Conservation (phyloP, 2,797 vertebrate genomes). For the Amniataba percoides region DNA sequence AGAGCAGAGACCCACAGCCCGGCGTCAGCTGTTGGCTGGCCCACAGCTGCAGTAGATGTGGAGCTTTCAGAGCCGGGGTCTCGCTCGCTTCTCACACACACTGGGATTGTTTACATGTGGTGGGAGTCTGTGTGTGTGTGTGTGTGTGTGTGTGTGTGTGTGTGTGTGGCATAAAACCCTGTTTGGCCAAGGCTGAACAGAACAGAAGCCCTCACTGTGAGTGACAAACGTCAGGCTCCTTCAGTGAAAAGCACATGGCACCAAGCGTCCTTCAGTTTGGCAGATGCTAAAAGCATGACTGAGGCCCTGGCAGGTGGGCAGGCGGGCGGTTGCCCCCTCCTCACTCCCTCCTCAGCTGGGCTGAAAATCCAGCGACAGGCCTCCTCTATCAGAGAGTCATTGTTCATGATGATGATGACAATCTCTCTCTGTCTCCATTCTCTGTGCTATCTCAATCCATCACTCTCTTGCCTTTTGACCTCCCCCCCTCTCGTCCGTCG, state of each 20-base stretch:
- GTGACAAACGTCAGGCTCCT: conserved; percentile 69
- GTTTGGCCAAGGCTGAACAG: conserved; percentile 65
- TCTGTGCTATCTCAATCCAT: conserved; percentile 68
- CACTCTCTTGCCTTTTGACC: conserved; percentile 56
- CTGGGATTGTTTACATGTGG: conserved; percentile 75
- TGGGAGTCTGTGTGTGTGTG: conserved; percentile 32
- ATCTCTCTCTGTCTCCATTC: conserved; percentile 68
- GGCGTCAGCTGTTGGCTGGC: conserved; percentile 81
- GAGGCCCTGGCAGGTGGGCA: conserved; percentile 75
- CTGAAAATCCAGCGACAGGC: conserved; percentile 63
- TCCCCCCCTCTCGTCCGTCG: neutral
- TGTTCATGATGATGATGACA: conserved; percentile 76
- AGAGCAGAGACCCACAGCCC: conserved; percentile 64
- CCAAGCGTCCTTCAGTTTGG: conserved; percentile 74
- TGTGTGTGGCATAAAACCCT: conserved; percentile 46
- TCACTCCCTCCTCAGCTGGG: conserved; percentile 58
- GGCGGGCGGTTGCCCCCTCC: conserved; percentile 31
- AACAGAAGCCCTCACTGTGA: conserved; percentile 80
- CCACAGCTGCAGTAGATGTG: conserved; percentile 82
- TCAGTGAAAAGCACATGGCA: conserved; percentile 78
- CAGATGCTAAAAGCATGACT: conserved; percentile 78
- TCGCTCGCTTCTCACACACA: conserved; percentile 73
- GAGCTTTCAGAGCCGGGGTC: conserved; percentile 67
- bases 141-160: conserved; percentile 20
- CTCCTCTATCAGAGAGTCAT: conserved; percentile 70